Conservation (phyloP, 2,113 vertebrate species). For the Tichodroma muraria region DNA sequence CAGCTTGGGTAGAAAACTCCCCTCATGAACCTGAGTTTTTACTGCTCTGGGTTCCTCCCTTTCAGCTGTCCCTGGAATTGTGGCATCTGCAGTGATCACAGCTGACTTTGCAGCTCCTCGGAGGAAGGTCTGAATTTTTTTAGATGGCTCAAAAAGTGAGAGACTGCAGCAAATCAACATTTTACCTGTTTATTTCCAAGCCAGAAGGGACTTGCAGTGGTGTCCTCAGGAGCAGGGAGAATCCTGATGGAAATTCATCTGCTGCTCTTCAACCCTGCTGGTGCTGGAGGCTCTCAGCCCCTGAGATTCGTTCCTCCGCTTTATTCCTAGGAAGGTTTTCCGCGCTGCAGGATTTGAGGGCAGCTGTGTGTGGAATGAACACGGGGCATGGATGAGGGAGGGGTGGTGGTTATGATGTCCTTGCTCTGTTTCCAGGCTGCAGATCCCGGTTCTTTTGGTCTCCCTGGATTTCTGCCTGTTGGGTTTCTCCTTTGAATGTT, state of each 20-base stretch:
- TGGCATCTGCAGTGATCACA: neutral
- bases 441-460: neutral
- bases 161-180: rapidly evolving
- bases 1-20: neutral
- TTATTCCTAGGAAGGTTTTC: neutral
- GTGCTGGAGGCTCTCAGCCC: neutral
- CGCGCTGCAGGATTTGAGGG: rapidly evolving
- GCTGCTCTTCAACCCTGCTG: neutral
- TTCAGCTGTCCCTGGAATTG: neutral
- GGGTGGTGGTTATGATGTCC: rapidly evolving
- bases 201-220: neutral
- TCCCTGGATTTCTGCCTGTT: neutral
- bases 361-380: neutral
- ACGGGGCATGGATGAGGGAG: neutral
- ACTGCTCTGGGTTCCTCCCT: neutral
- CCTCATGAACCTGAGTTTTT: neutral
- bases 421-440: neutral
- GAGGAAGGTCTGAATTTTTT: neutral
- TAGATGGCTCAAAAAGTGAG: neutral
- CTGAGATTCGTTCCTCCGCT: neutral
- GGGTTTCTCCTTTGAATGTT: neutral
- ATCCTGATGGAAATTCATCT: neutral
- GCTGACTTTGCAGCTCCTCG: neutral
- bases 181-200: neutral
- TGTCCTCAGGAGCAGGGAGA: neutral